phyloP scores from a whole-genome alignment of 2,113 vertebrate species.

The Channa maculata region DNA sequence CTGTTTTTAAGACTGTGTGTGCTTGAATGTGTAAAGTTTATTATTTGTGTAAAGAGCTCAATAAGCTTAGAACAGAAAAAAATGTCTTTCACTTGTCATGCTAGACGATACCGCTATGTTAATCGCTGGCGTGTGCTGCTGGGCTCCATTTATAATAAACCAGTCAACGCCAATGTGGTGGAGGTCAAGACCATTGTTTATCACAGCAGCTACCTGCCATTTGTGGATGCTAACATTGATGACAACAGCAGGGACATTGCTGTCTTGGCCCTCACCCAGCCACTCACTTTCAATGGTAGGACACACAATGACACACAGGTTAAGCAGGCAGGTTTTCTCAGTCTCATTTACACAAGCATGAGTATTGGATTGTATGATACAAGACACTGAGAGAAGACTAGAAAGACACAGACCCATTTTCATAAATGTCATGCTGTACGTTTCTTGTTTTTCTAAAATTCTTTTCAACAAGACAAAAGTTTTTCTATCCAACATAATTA shows the following conservation, averaged over 20 bases:
- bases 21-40: background rate
- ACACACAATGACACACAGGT: background rate
- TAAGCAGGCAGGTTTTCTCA: no score
- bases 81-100: background rate
- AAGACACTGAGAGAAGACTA: background rate
- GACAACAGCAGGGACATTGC: conserved; percentile 94
- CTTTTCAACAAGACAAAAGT: conserved; percentile 24
- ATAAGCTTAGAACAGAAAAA: background rate
- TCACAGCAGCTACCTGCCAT: conserved; percentile 91
- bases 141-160: conserved; percentile 88
- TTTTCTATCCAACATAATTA: conserved; percentile 17
- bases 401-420: background rate
- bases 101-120: conserved; percentile 86
- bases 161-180: conserved; percentile 79
- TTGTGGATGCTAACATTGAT: conserved; percentile 88
- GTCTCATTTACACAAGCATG: background rate
- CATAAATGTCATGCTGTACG: conserved; percentile 7
- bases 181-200: conserved; percentile 89
- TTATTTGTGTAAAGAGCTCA: background rate
- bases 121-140: conserved; percentile 88
- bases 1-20: background rate
- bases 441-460: conserved; percentile 25
- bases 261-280: conserved; percentile 84
- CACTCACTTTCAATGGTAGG: conserved; percentile 88
- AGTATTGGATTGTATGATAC: conserved; percentile 4